Conservation (phyloP, 2,797 vertebrate species). For the Lutjanus campechanus region DNA sequence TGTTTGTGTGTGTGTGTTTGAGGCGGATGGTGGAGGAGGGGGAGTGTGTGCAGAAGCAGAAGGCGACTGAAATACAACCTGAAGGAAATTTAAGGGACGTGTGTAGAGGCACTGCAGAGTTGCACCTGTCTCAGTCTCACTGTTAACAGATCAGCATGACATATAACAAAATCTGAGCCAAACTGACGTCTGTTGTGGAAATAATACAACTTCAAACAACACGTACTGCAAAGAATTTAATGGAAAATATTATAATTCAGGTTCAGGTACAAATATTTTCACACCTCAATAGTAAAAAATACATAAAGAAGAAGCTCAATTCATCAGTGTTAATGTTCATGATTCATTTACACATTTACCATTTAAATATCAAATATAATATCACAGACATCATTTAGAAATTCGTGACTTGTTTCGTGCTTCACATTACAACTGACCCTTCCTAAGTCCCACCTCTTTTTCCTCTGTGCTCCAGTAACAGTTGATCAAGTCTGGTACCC, state of each 20-base stretch:
- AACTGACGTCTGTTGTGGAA: background rate
- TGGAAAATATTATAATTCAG: constrained; percentile 27
- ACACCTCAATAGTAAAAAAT: constrained; percentile 28
- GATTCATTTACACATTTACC: constrained; percentile 12
- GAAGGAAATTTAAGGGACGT: constrained; percentile 2
- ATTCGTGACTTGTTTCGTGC: background rate
- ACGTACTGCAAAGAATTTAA: constrained; percentile 16
- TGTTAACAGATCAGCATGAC: background rate
- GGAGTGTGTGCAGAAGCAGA: background rate
- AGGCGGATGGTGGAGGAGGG: background rate
- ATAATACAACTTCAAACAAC: background rate
- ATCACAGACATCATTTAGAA: constrained; percentile 17
- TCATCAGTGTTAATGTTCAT: constrained; percentile 21
- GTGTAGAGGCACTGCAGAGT: background rate
- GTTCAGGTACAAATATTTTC: background rate
- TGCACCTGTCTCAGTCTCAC: constrained; percentile 20
- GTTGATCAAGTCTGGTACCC: too few relatives aligned
- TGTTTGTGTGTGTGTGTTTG: background rate
- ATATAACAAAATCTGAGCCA: background rate
- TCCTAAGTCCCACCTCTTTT: too few relatives aligned
- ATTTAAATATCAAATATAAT: constrained; percentile 10
- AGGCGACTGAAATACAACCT: constrained; percentile 12
- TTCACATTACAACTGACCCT: background rate
- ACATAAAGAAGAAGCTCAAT: constrained; percentile 31
- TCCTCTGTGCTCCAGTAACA: too few relatives aligned